These are phyloP conservation scores for Sula dactylatra DNA, from an alignment of 2,113 vertebrate species.

Conservation along the genomic window DNA sequence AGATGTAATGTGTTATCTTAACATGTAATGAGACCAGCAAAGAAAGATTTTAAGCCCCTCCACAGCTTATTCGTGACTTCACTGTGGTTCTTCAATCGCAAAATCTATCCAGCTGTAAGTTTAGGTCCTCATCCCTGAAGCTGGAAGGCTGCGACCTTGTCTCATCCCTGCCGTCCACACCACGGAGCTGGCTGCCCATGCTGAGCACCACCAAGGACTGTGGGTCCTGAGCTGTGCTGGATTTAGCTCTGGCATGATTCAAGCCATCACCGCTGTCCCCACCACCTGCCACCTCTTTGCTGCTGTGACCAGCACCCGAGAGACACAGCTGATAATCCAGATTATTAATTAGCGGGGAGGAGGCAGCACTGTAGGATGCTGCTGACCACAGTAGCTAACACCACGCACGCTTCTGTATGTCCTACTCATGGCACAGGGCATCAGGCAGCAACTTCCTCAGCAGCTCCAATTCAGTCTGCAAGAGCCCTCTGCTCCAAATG, in stretches of 20 bases:
- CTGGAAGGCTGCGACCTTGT: neutral
- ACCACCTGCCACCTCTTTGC: neutral
- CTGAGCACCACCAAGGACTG: neutral
- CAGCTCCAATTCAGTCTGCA: neutral
- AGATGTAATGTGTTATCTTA: neutral
- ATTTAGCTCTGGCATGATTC: neutral
- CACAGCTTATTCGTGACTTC: neutral
- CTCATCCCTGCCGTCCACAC: neutral
- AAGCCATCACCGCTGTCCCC: neutral
- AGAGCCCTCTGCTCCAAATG: neutral
- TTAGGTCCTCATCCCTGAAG: no score
- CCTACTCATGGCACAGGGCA: neutral
- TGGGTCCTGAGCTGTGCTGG: neutral
- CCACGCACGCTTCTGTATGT: rapidly evolving
- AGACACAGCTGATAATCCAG: neutral
- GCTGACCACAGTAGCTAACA: neutral
- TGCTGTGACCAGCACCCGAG: neutral
- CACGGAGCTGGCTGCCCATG: neutral
- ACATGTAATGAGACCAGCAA: neutral
- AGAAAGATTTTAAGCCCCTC: neutral
- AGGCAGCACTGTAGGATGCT: neutral
- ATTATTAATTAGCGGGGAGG: neutral
- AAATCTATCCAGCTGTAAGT: neutral
- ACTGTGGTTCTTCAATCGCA: neutral
- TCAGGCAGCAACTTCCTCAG: neutral